Evolutionary conservation across 2,888 invertebrate genomes (phyloP).

Genomic region (Carcina quercana): DNA sequence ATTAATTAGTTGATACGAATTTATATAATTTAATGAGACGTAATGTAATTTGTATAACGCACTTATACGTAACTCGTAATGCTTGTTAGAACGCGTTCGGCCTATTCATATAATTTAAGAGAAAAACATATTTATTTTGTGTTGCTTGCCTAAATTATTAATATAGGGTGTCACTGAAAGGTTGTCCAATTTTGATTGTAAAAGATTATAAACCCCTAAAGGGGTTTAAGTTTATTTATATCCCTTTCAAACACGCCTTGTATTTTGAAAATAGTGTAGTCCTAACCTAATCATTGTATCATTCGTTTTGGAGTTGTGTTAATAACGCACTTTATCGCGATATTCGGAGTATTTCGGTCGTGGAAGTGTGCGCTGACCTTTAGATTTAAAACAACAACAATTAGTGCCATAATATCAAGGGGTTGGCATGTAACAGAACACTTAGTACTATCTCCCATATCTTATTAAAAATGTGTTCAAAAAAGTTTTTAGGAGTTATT

Average conservation of each 20-base stretch:
- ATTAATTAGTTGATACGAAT: slow-evolving; percentile 59
- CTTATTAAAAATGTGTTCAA: slow-evolving; percentile 70
- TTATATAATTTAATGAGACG: slow-evolving; percentile 51
- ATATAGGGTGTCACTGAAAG: too few species aligned
- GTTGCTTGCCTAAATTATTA: slow-evolving; percentile 34
- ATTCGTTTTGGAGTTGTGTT: too few species aligned
- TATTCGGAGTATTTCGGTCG: too few species aligned
- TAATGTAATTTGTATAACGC: slow-evolving; percentile 43
- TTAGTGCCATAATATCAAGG: slow-evolving; percentile 45
- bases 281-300: too few species aligned
- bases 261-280: slow-evolving; percentile 1
- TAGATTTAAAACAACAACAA: too few species aligned
- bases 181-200: too few species aligned
- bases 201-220: too few species aligned
- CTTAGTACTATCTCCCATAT: slow-evolving; percentile 52
- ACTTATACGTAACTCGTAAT: slow-evolving; percentile 52
- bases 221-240: too few species aligned
- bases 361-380: too few species aligned
- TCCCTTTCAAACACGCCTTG: too few species aligned
- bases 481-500: slow-evolving; percentile 63
- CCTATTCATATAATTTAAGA: slow-evolving; percentile 25
- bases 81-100: slow-evolving; percentile 44
- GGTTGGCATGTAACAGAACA: slow-evolving; percentile 29
- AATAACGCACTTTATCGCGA: too few species aligned
- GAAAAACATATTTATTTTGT: slow-evolving; percentile 21